Percentiles rank a stretch among this genome's conserved stretches.
Conservation (phyloP, 2,888 invertebrate genomes). For the Alviniconcha strummeri region DNA sequence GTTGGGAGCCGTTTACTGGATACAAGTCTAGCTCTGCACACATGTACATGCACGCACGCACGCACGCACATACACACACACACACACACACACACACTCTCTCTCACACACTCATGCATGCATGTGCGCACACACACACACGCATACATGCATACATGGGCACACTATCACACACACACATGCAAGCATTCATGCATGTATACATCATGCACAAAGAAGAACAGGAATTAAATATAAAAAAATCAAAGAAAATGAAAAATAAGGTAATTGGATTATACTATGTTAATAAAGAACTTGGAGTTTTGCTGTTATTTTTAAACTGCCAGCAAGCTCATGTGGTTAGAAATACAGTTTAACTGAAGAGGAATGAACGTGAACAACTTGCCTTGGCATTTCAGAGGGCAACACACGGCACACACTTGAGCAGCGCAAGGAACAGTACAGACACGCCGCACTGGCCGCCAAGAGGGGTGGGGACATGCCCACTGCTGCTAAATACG, state of each 20-base stretch:
- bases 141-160: background rate
- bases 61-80: no score
- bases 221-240: background rate
- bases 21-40: background rate
- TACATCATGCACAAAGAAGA: background rate
- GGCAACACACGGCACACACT: slow-evolving; percentile 39
- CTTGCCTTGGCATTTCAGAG: background rate
- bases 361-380: background rate
- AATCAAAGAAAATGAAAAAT: background rate
- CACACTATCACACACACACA: background rate
- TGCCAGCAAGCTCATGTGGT: no score
- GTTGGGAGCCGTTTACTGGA: no score
- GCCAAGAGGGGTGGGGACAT: slow-evolving; percentile 89
- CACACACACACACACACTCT: no score
- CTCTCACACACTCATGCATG: no score
- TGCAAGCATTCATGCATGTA: background rate
- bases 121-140: background rate
- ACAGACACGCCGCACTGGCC: slow-evolving; percentile 88
- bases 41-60: background rate
- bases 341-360: background rate
- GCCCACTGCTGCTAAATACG: slow-evolving; percentile 88
- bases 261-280: background rate
- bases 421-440: slow-evolving; percentile 85
- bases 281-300: background rate
- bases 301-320: background rate